These are phyloP conservation scores for Myzus persicae DNA, from an alignment of 1,140 invertebrate genomes.

Conservation along the genomic window DNA sequence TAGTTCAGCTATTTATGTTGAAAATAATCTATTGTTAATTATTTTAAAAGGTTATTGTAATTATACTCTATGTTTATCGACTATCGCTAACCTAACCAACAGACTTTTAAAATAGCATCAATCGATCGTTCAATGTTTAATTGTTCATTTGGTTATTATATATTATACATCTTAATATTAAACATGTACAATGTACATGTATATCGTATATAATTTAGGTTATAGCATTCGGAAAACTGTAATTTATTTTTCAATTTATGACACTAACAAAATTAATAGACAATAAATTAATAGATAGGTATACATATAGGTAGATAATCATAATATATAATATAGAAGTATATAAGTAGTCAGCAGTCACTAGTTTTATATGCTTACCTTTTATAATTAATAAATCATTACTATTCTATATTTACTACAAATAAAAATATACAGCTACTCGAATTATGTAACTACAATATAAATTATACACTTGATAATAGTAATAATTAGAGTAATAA, in stretches of 20 bases:
- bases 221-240: background rate
- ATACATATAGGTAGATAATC: background rate
- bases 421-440: background rate
- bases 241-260: background rate
- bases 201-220: background rate
- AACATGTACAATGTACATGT: no score
- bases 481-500: no score
- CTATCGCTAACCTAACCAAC: background rate
- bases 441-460: no score
- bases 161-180: no score
- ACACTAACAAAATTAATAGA: background rate
- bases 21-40: background rate
- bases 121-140: background rate
- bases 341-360: no score
- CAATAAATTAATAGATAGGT: background rate
- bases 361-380: no score
- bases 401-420: no score
- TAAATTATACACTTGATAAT: no score
- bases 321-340: no score
- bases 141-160: no score
- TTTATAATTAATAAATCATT: no score
- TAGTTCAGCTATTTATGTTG: background rate
- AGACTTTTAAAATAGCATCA: background rate
- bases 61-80: background rate
- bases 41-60: background rate